These are phyloP conservation scores for Suillia variegata DNA, from an alignment of 2,888 invertebrate genomes.

Conservation along the genomic window DNA sequence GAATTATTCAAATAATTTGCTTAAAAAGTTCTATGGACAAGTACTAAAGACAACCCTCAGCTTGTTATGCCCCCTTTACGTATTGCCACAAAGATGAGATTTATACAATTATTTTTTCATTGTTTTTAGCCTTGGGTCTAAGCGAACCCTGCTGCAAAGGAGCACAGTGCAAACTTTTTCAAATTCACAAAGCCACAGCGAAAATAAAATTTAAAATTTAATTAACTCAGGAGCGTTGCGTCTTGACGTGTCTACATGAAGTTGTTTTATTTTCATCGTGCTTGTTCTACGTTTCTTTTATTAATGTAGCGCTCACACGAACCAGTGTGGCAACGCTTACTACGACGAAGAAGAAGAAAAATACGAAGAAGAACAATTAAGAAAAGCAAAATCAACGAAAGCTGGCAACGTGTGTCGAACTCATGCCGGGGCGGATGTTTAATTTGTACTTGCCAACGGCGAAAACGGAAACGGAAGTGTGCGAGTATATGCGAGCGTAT, in stretches of 20 bases:
- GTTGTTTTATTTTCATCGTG: neutral
- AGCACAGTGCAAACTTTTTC: neutral
- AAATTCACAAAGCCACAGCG: neutral
- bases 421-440: too few species aligned
- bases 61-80: neutral
- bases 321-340: neutral
- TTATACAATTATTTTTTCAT: too few species aligned
- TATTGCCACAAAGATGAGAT: too few species aligned
- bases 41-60: neutral
- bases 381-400: too few species aligned
- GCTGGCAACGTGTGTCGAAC: too few species aligned
- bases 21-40: too few species aligned
- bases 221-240: constrained; percentile 1
- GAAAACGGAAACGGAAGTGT: neutral
- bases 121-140: too few species aligned
- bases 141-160: too few species aligned
- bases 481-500: neutral
- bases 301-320: too few species aligned
- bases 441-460: neutral
- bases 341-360: too few species aligned
- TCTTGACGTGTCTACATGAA: neutral
- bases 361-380: neutral
- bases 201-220: constrained; percentile 5
- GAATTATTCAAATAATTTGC: too few species aligned
- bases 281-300: too few species aligned